Conservation (phyloP, 2,113 vertebrate genomes). For the Ceratotherium simum region DNA sequence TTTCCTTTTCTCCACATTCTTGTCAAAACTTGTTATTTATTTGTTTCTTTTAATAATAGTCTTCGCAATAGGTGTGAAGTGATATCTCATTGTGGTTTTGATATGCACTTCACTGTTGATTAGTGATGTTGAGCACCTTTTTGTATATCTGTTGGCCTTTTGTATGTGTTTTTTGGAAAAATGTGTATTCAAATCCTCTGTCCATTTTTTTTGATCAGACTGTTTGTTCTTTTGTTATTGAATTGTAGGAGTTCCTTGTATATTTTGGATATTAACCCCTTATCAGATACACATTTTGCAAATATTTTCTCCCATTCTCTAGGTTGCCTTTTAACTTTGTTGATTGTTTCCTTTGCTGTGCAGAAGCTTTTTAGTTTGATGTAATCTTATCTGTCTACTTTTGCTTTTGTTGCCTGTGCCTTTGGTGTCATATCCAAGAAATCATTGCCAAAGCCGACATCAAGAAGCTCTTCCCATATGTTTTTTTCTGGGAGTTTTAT, state of each 20-base stretch:
- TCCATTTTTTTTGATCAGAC: neutral
- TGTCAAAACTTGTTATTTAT: neutral
- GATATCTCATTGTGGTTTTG: neutral
- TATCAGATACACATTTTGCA: neutral
- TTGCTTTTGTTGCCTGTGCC: too few relatives aligned
- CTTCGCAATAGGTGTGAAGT: neutral
- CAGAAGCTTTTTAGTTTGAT: too few relatives aligned
- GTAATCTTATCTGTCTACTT: too few relatives aligned
- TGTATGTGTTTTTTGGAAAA: neutral
- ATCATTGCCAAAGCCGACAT: too few relatives aligned
- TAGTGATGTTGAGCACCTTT: neutral
- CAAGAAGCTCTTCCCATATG: too few relatives aligned
- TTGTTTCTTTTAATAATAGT: neutral
- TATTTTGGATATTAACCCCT: neutral
- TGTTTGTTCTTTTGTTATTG: neutral
- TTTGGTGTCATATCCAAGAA: too few relatives aligned
- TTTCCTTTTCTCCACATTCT: too few relatives aligned
- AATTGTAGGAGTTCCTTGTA: neutral
- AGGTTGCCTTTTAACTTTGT: too few relatives aligned
- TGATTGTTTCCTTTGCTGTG: too few relatives aligned
- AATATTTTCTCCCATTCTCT: neutral
- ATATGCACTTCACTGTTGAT: neutral
- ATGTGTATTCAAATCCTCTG: neutral
- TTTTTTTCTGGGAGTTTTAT: too few relatives aligned
- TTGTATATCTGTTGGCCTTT: neutral